Conservation (phyloP, 2,888 invertebrate species). For the Rotaria macrura region DNA sequence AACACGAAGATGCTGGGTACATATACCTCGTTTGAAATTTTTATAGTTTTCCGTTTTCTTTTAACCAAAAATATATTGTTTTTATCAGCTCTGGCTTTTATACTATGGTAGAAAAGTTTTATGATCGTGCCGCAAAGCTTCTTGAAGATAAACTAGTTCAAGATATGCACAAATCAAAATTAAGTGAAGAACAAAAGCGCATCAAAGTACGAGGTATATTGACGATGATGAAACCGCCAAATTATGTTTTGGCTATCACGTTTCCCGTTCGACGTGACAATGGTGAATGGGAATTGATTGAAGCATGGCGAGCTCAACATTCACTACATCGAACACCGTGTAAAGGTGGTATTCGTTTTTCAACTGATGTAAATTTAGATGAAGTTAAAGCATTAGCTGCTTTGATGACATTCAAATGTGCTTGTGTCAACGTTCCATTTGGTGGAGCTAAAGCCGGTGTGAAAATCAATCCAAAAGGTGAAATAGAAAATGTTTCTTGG, state of each 20-base stretch:
- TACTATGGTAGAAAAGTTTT: slow-evolving; percentile 97
- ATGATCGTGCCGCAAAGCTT: slow-evolving; percentile 78
- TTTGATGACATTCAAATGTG: slow-evolving; percentile 97
- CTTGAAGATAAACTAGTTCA: slow-evolving; percentile 76
- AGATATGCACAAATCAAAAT: slow-evolving; percentile 61
- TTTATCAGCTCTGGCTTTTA: slow-evolving; percentile 46
- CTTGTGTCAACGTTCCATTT: slow-evolving; percentile 94
- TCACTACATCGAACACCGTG: slow-evolving; percentile 88
- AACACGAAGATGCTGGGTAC: neutral
- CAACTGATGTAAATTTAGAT: slow-evolving; percentile 75
- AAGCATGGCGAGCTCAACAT: slow-evolving; percentile 96
- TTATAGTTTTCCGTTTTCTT: neutral
- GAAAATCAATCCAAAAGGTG: slow-evolving; percentile 80
- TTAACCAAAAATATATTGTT: too few species aligned
- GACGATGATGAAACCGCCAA: slow-evolving; percentile 89
- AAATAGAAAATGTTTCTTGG: too few species aligned
- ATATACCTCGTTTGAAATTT: neutral
- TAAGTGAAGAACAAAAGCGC: slow-evolving; percentile 68
- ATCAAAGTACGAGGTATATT: slow-evolving; percentile 88
- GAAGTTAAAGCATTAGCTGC: slow-evolving; percentile 91
- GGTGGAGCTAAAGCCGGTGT: slow-evolving; percentile 84
- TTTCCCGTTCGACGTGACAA: slow-evolving; percentile 91
- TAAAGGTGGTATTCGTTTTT: slow-evolving; percentile 98
- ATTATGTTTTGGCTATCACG: slow-evolving; percentile 72
- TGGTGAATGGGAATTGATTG: slow-evolving; percentile 89